phyloP scores from a whole-genome alignment of 1,140 invertebrate species.

The Bombyx mandarina region DNA sequence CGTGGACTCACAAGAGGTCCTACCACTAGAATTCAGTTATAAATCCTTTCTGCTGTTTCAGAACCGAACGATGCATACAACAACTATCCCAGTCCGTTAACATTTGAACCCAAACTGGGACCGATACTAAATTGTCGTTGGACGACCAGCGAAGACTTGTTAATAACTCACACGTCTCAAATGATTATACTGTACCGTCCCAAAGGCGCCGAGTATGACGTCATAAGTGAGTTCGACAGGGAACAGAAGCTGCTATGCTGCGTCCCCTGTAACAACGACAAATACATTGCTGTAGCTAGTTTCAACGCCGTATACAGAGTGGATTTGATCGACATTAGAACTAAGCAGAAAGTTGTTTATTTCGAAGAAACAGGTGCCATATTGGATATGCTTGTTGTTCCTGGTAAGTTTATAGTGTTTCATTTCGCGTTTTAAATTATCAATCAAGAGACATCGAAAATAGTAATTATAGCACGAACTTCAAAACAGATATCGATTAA shows the following conservation, averaged over 20 bases:
- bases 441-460: no score
- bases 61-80: conserved; percentile 45
- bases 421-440: no score
- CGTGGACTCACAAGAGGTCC: no score
- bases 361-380: conserved; percentile 39
- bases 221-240: conserved; percentile 36
- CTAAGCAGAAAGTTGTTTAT: conserved; percentile 27
- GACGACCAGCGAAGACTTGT: conserved; percentile 42
- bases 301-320: conserved; percentile 21
- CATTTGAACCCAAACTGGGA: conserved; percentile 31
- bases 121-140: conserved; percentile 47
- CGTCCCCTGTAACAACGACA: conserved; percentile 44
- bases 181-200: conserved; percentile 38
- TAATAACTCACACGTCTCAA: conserved; percentile 45
- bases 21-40: no score
- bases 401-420: conserved; percentile 27
- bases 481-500: no score
- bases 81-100: conserved; percentile 33
- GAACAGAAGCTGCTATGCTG: conserved; percentile 40
- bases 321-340: conserved; percentile 39
- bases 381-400: conserved; percentile 40
- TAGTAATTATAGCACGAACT: no score
- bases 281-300: conserved; percentile 32
- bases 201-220: conserved; percentile 24
- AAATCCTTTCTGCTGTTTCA: conserved; percentile 7